A percentile compares a stretch with the other conserved stretches of the same genome.
phyloP scores from a whole-genome alignment of 2,113 vertebrate species.

The western clawed frog (Xenopus tropicalis) region DNA sequence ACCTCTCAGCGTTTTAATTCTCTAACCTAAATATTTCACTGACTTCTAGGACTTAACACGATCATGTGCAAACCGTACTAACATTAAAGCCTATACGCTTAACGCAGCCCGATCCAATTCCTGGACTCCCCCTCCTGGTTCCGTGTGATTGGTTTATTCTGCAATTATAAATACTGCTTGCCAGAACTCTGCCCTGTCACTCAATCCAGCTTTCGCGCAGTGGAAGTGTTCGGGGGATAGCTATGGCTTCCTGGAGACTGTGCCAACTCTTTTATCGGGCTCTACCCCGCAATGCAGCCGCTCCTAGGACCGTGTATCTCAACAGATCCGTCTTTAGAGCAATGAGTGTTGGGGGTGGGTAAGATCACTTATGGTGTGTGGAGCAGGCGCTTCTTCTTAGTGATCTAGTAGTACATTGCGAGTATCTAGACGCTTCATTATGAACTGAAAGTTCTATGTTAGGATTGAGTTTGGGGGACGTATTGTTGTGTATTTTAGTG shows the following conservation, averaged over 20 bases:
- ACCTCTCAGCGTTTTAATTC: too few species aligned
- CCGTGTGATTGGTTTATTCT: background rate
- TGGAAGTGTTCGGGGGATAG: background rate
- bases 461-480: too few species aligned
- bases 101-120: too few species aligned
- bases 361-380: background rate
- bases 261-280: background rate
- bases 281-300: background rate
- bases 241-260: constrained; percentile 21
- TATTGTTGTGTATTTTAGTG: too few species aligned
- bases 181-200: background rate
- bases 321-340: constrained; percentile 9
- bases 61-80: too few species aligned
- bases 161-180: background rate
- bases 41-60: too few species aligned
- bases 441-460: too few species aligned
- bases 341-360: constrained; percentile 26
- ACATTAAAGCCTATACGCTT: too few species aligned
- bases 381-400: background rate
- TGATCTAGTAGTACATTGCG: too few species aligned
- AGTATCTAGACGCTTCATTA: background rate
- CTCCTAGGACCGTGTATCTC: background rate
- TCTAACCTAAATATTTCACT: too few species aligned
- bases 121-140: background rate
- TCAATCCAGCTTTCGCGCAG: too few species aligned